Evolutionary conservation across 1,140 invertebrate genomes (phyloP).

Genomic region (Dicyema japonicum): DNA sequence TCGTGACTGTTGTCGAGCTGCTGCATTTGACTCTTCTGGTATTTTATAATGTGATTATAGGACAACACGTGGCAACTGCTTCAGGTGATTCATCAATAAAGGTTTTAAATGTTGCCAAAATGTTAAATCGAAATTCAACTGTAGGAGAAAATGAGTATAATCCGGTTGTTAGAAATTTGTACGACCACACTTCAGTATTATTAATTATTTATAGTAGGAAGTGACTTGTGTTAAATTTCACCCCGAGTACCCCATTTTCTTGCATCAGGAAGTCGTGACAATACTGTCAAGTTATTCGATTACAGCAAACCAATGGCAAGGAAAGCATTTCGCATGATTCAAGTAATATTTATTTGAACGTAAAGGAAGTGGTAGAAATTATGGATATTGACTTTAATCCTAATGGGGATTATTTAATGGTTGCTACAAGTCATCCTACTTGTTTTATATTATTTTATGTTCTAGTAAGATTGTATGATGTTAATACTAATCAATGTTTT

Average conservation of each 20-base stretch:
- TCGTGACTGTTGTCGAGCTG: constrained; percentile 67
- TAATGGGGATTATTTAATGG: constrained; percentile 58
- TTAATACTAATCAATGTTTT: constrained; percentile 72
- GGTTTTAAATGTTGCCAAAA: constrained; percentile 71
- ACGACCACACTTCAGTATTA: constrained; percentile 53
- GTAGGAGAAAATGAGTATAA: constrained; percentile 54
- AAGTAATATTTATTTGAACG: constrained; percentile 10
- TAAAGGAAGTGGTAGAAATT: not conserved
- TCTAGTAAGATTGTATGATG: constrained; percentile 57
- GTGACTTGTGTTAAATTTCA: constrained; percentile 84
- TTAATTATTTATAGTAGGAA: constrained; percentile 26
- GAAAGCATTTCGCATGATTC: constrained; percentile 72
- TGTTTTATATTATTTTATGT: constrained; percentile 7
- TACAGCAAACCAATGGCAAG: constrained; percentile 87
- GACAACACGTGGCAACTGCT: constrained; percentile 76
- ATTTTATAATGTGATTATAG: constrained; percentile 8
- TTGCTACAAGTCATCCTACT: constrained; percentile 57
- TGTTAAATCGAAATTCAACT: constrained; percentile 48
- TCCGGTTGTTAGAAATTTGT: constrained; percentile 84
- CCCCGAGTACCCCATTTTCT: constrained; percentile 42
- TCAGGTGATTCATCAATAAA: constrained; percentile 63
- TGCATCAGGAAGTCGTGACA: constrained; percentile 62
- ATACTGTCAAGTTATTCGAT: constrained; percentile 74
- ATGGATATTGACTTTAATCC: constrained; percentile 49
- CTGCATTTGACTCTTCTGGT: constrained; percentile 63